A percentile compares a stretch with the other conserved stretches of the same genome.
These are phyloP conservation scores for Riparia riparia DNA, from an alignment of 2,113 vertebrate species.

Conservation along the genomic window DNA sequence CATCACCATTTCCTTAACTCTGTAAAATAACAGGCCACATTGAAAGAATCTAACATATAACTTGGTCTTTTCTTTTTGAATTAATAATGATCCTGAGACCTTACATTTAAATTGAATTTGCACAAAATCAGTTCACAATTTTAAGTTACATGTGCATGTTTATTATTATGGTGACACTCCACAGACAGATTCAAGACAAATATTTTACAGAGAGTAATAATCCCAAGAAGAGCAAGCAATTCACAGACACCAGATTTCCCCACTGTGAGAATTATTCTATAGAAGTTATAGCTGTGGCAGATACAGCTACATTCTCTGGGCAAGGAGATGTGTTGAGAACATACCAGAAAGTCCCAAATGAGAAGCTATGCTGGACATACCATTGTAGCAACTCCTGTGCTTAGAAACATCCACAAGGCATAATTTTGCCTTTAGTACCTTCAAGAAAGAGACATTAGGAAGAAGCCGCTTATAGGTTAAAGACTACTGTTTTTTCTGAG, in stretches of 20 bases:
- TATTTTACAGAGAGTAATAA: neutral
- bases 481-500: neutral
- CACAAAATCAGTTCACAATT: neutral
- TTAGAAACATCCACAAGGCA: neutral
- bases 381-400: neutral
- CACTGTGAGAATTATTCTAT: neutral
- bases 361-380: neutral
- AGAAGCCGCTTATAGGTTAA: neutral
- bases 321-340: neutral
- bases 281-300: neutral
- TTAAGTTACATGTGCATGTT: neutral
- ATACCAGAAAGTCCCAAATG: neutral
- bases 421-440: neutral
- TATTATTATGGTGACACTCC: neutral
- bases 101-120: neutral
- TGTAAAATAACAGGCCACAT: neutral
- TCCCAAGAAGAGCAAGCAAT: neutral
- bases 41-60: neutral
- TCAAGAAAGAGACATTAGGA: neutral
- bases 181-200: neutral
- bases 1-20: neutral
- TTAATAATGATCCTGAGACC: neutral
- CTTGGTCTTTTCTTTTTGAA: neutral
- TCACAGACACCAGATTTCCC: neutral
- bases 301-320: neutral